Evolutionary conservation across 2,888 invertebrate genomes (phyloP).

Genomic region (Serripes groenlandicus): DNA sequence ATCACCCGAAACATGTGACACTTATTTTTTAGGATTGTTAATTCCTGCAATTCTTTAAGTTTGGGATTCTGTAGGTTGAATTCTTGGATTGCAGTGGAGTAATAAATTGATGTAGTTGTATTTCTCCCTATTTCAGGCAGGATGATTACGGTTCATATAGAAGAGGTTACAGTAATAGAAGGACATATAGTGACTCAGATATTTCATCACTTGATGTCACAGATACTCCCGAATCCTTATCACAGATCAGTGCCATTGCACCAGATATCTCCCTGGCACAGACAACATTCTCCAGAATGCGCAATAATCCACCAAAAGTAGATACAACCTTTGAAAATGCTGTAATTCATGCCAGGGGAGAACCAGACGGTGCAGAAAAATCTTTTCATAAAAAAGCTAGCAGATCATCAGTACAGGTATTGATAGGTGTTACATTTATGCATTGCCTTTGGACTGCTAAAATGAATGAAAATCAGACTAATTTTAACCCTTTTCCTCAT

Average conservation of each 20-base stretch:
- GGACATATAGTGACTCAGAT: conserved; percentile 68
- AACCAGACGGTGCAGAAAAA: conserved; percentile 83
- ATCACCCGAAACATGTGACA: no score
- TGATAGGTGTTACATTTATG: no score
- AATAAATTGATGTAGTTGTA: no score
- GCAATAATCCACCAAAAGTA: conserved; percentile 50
- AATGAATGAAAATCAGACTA: no score
- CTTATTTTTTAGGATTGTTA: no score
- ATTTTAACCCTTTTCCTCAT: no score
- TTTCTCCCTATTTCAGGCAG: conserved; percentile 25
- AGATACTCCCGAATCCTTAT: conserved; percentile 78
- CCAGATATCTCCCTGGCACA: conserved; percentile 72
- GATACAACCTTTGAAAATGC: conserved; percentile 82
- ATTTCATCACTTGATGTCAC: conserved; percentile 69
- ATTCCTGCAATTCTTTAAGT: no score
- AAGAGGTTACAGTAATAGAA: conserved; percentile 39
- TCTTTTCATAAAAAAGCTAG: conserved; percentile 73
- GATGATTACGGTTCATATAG: conserved; percentile 34
- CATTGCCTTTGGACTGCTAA: no score
- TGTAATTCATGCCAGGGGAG: conserved; percentile 79
- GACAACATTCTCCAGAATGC: conserved; percentile 67
- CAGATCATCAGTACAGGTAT: conserved; percentile 59
- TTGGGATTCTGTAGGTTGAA: no score
- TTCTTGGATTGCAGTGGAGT: no score
- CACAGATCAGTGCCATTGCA: conserved; percentile 81